Conservation (phyloP, 2,113 vertebrate genomes). For the Pedetes capensis region DNA sequence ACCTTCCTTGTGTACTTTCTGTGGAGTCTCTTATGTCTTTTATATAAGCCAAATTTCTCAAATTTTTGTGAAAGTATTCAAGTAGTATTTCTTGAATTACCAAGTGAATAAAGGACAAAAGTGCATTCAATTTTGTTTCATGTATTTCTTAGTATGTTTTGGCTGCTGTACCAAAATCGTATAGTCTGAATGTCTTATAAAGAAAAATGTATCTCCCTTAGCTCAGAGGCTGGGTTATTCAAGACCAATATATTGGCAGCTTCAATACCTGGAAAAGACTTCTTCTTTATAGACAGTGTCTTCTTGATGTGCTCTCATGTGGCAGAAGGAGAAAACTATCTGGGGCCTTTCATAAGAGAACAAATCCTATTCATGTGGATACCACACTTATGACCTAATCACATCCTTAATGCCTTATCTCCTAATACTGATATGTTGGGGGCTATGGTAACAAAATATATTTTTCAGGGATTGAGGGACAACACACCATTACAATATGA, state of each 20-base stretch:
- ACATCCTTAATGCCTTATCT: not conserved
- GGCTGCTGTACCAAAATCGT: too few species aligned
- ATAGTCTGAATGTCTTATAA: too few species aligned
- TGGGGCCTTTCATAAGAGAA: not conserved
- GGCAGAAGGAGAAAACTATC: not conserved
- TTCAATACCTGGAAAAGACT: too few species aligned
- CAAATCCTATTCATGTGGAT: not conserved
- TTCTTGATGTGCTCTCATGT: not conserved
- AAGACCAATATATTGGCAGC: not conserved
- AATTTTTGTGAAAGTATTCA: not conserved
- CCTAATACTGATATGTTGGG: too few species aligned
- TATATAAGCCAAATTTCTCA: not conserved
- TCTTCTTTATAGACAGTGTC: not conserved
- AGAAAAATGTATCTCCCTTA: not conserved
- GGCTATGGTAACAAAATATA: fast-evolving
- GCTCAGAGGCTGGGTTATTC: not conserved
- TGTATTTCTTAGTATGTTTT: too few species aligned
- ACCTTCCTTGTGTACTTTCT: not conserved
- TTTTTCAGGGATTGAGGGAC: too few species aligned
- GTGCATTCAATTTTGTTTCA: too few species aligned
- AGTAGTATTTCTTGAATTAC: not conserved
- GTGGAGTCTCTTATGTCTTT: not conserved
- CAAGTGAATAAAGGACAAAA: too few species aligned
- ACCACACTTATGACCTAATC: not conserved
- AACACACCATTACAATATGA: too few species aligned